Conservation (phyloP, 2,113 vertebrate genomes). For the Psammodynastes pulverulentus region DNA sequence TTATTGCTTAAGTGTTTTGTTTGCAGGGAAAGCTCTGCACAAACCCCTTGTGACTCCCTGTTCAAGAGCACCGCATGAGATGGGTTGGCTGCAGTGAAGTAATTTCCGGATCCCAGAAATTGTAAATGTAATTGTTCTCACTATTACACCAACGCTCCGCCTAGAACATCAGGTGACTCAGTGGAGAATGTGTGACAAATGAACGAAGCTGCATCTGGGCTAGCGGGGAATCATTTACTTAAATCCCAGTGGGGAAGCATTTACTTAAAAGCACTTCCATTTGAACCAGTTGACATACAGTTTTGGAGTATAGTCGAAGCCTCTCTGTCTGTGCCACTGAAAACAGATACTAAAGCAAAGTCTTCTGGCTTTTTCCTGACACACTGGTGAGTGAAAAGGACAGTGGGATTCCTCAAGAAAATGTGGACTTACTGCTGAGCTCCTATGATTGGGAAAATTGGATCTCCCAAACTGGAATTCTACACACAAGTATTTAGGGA, state of each 20-base stretch:
- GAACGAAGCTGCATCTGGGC: not conserved
- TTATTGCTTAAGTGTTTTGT: not conserved
- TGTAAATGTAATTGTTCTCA: not conserved
- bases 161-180: not conserved
- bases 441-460: not conserved
- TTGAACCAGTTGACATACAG: not conserved
- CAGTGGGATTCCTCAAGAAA: not conserved
- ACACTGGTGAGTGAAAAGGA: not conserved
- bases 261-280: not conserved
- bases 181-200: not conserved
- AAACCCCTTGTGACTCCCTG: constrained; percentile 11
- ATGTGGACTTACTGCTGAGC: not conserved
- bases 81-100: not conserved
- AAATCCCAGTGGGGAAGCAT: no score
- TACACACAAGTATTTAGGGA: not conserved
- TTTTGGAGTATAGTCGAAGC: not conserved
- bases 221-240: not conserved
- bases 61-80: not conserved
- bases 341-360: not conserved
- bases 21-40: not conserved
- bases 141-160: not conserved
- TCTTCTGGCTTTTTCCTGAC: no score
- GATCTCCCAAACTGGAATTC: not conserved
- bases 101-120: not conserved
- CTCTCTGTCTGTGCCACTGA: not conserved